Conservation (phyloP, 2,113 vertebrate genomes). For the Mobula birostris region DNA sequence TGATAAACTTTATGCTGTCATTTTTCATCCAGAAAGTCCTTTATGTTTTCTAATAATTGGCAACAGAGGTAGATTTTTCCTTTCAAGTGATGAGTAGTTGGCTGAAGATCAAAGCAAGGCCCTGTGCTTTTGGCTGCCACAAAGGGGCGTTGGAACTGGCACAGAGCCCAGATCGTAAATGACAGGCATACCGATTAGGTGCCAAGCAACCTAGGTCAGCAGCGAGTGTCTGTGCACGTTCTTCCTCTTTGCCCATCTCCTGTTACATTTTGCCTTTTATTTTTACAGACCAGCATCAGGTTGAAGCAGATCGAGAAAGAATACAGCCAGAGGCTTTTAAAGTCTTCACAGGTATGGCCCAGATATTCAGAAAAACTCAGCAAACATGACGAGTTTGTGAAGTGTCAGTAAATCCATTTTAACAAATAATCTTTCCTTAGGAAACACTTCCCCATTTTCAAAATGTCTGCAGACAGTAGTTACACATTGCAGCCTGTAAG, state of each 20-base stretch:
- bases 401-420: neutral
- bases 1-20: conserved; percentile 38
- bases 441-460: neutral
- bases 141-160: conserved; percentile 68
- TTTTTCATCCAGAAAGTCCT: conserved; percentile 49
- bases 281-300: conserved; percentile 72
- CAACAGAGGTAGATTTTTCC: conserved; percentile 63
- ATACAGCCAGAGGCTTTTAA: conserved; percentile 69
- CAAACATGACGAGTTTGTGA: conserved; percentile 3
- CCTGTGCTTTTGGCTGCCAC: conserved; percentile 70
- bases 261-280: conserved; percentile 42
- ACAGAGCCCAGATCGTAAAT: conserved; percentile 57
- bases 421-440: conserved; percentile 3
- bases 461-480: conserved; percentile 1
- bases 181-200: conserved; percentile 63
- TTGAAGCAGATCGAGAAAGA: conserved; percentile 83
- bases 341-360: conserved; percentile 75
- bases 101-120: conserved; percentile 72
- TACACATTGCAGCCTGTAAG: neutral
- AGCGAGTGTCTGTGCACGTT: conserved; percentile 55
- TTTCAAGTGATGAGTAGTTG: conserved; percentile 90
- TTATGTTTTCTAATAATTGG: conserved; percentile 71
- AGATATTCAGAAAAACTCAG: conserved; percentile 18
- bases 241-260: conserved; percentile 43
- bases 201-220: conserved; percentile 65